Evolutionary conservation across 2,797 vertebrate genomes (phyloP).

Genomic region (Phrynocephalus vlangalii): DNA sequence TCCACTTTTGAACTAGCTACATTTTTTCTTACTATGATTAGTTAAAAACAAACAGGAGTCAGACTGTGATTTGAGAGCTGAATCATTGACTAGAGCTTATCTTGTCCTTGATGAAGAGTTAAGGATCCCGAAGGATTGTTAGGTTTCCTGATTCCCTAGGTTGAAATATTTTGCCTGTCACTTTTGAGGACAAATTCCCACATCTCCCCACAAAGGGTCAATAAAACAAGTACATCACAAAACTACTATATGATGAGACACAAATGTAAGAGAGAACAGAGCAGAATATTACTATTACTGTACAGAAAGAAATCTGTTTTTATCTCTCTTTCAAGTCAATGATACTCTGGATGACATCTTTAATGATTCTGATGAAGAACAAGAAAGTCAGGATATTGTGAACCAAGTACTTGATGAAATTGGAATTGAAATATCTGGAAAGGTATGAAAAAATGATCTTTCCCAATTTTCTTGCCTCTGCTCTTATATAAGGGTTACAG

Average conservation of each 20-base stretch:
- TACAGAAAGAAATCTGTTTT: not conserved
- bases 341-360: constrained; percentile 98
- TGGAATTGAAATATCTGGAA: constrained; percentile 97
- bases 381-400: constrained; percentile 97
- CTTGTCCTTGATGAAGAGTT: not conserved
- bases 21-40: not conserved
- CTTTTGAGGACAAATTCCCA: not conserved
- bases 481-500: not conserved
- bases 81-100: not conserved
- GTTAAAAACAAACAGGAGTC: too few relatives aligned
- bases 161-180: not conserved
- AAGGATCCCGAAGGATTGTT: not conserved
- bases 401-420: constrained; percentile 98
- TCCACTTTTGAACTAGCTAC: not conserved
- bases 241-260: not conserved
- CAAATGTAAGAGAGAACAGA: too few relatives aligned
- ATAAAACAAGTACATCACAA: not conserved
- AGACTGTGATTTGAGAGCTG: not conserved
- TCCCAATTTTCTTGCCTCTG: not conserved
- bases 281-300: constrained; percentile 16
- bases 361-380: constrained; percentile 96
- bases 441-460: constrained; percentile 79
- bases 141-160: not conserved
- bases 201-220: not conserved
- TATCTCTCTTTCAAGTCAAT: constrained; percentile 83